A percentile compares a stretch with the other conserved stretches of the same genome.
Evolutionary conservation across 2,797 vertebrate genomes (phyloP).

Genomic region (Pempheris klunzingeri): DNA sequence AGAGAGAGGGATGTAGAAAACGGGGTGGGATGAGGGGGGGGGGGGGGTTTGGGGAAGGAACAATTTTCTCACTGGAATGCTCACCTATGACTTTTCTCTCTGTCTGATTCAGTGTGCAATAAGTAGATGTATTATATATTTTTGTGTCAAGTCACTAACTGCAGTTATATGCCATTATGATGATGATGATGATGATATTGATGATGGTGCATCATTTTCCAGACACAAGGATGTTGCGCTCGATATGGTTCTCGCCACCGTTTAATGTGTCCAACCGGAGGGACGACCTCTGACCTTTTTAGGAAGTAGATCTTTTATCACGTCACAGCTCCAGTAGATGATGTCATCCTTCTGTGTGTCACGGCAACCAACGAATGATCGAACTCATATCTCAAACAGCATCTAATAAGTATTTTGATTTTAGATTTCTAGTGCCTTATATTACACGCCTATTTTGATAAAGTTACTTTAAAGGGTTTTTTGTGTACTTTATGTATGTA

Average conservation of each 20-base stretch:
- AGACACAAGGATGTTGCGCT: slow-evolving; percentile 68
- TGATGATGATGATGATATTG: slow-evolving; percentile 48
- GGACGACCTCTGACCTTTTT: slow-evolving; percentile 59
- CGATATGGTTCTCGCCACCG: slow-evolving; percentile 46
- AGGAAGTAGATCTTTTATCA: slow-evolving; percentile 58
- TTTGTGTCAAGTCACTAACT: slow-evolving; percentile 84
- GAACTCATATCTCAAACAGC: slow-evolving; percentile 79
- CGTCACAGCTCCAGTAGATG: slow-evolving; percentile 66
- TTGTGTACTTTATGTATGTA: slow-evolving; percentile 77
- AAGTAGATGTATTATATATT: slow-evolving; percentile 91
- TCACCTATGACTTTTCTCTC: slow-evolving; percentile 87
- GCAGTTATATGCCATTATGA: slow-evolving; percentile 76
- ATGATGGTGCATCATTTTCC: slow-evolving; percentile 65
- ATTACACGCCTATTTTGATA: slow-evolving; percentile 97
- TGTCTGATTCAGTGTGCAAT: slow-evolving; percentile 94
- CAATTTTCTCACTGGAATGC: slow-evolving; percentile 89
- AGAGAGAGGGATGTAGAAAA: slow-evolving; percentile 75
- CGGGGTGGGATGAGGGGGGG: not conserved
- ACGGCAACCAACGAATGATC: slow-evolving; percentile 74
- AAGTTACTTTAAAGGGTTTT: slow-evolving; percentile 83
- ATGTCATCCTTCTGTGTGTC: slow-evolving; percentile 74
- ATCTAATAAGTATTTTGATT: slow-evolving; percentile 88
- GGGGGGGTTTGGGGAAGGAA: slow-evolving; percentile 20
- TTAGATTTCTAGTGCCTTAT: slow-evolving; percentile 99
- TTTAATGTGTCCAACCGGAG: slow-evolving; percentile 56